Evolutionary conservation across 1,140 invertebrate species (phyloP).

Genomic region (Drusus annulatus): DNA sequence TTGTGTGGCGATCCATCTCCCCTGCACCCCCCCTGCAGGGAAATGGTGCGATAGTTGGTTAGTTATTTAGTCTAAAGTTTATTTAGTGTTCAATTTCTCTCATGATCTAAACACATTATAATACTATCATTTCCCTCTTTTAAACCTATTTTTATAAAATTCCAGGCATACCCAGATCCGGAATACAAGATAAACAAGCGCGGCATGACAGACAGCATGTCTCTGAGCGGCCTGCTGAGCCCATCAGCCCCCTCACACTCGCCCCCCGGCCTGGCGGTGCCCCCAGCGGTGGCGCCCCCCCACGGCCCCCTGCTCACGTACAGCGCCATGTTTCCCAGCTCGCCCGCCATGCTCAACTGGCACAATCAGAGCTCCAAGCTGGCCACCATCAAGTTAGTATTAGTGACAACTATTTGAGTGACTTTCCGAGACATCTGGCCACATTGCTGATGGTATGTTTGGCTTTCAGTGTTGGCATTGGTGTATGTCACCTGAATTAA

Average conservation of each 20-base stretch:
- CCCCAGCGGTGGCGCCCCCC: constrained; percentile 56
- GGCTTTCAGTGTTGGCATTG: too few relatives aligned
- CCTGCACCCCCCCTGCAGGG: too few relatives aligned
- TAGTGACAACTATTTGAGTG: too few relatives aligned
- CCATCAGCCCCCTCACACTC: constrained; percentile 36
- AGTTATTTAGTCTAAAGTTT: too few relatives aligned
- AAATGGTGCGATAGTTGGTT: too few relatives aligned
- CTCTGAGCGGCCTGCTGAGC: constrained; percentile 51
- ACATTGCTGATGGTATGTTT: too few relatives aligned
- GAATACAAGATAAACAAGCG: constrained; percentile 92
- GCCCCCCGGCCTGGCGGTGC: constrained; percentile 31
- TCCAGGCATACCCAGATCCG: constrained; percentile 84
- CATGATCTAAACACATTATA: too few relatives aligned
- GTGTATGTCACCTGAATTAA: too few relatives aligned
- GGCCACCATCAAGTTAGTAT: constrained; percentile 72
- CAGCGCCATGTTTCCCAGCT: constrained; percentile 87
- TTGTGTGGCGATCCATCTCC: too few relatives aligned
- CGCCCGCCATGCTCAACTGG: constrained; percentile 96
- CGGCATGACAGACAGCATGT: constrained; percentile 80
- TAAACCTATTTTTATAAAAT: constrained; percentile 50
- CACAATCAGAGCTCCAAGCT: constrained; percentile 85
- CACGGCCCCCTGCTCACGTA: constrained; percentile 77
- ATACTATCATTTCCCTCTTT: too few relatives aligned
- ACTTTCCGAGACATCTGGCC: too few relatives aligned
- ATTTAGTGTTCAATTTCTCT: too few relatives aligned